Evolutionary conservation across 1,140 invertebrate genomes (phyloP), one percentile per base, ranked within the genome.

Genomic region (Aphaenogaster rudis): DNA sequence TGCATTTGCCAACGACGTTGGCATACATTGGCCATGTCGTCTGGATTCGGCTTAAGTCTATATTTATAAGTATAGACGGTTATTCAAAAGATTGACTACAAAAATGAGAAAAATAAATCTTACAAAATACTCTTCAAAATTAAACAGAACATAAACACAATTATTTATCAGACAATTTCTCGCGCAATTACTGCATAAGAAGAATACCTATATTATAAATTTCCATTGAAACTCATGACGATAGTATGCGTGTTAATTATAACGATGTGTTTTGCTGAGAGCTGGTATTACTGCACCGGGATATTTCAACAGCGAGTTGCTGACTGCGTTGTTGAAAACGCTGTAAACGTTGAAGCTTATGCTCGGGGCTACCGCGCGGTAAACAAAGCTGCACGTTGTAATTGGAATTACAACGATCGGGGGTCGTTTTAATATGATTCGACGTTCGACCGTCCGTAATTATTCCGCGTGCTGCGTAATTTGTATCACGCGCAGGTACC

Each of bases 351-450:
- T 50, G 50, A 88, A 78, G 78, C 76, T 79, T 82, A 76, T 28
- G 28, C 54, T 28, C 39, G 48, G 8, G 45, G 82, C 77, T 69
- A 89, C 54, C 42, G 48, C 88, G 45, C 77, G 69, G 57, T 90
- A 84, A 90, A 89, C 72, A 89, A 90, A 78, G 71, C 88, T 54
- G 45, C 39, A 48, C 50, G 63, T 89, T 82, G 72, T 90, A 89
- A 90, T 90, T 82, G 88, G 71, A 81, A 89, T 77, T 79, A 85
- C 61, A 63, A 82, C 81, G 63, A 63, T 61, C 33, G 69, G 57
- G 42, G 45, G 28, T 78, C 42, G 61, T 86, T 86, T 84, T 76
- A 86, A 86, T 86, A 86, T 71, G 59, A 86, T 86, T 79, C 74
- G 50, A 45, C 45, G 28, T 77, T 85, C 71, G 57, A 85, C 45